Evolutionary conservation across 2,888 invertebrate species (phyloP).

Genomic region (Apamea crenata): DNA sequence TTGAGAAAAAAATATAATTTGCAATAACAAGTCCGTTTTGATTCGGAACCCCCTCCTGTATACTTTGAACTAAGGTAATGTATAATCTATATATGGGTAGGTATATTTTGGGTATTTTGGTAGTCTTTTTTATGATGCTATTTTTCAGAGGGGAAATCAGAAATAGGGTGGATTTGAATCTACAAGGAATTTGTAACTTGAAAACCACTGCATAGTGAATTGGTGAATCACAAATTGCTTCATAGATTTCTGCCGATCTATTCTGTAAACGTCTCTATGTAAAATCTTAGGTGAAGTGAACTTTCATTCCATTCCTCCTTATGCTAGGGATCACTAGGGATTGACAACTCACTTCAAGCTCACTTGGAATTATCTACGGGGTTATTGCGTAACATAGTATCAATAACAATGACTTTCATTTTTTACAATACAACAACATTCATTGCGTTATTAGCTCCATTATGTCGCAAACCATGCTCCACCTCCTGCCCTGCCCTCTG

Average conservation of each 20-base stretch:
- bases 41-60: constrained; percentile 70
- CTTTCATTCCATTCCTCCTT: background rate
- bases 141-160: constrained; percentile 27
- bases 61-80: constrained; percentile 58
- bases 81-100: constrained; percentile 28
- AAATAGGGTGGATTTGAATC: constrained; percentile 34
- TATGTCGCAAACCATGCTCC: too few relatives aligned
- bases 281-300: background rate
- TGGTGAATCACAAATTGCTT: background rate
- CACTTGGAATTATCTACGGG: too few relatives aligned
- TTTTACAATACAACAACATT: too few relatives aligned
- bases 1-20: constrained; percentile 84
- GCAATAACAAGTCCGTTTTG: constrained; percentile 82
- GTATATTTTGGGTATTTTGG: constrained; percentile 24
- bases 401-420: too few relatives aligned
- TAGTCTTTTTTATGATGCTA: constrained; percentile 33
- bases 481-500: too few relatives aligned
- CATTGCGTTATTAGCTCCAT: too few relatives aligned
- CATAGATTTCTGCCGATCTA: background rate
- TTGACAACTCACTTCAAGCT: background rate
- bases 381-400: too few relatives aligned
- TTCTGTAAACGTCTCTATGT: background rate
- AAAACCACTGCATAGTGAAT: background rate
- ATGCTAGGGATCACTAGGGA: background rate
- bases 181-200: constrained; percentile 3